Evolutionary conservation across 2,888 invertebrate species (phyloP).

Genomic region (Aphidius colemani): DNA sequence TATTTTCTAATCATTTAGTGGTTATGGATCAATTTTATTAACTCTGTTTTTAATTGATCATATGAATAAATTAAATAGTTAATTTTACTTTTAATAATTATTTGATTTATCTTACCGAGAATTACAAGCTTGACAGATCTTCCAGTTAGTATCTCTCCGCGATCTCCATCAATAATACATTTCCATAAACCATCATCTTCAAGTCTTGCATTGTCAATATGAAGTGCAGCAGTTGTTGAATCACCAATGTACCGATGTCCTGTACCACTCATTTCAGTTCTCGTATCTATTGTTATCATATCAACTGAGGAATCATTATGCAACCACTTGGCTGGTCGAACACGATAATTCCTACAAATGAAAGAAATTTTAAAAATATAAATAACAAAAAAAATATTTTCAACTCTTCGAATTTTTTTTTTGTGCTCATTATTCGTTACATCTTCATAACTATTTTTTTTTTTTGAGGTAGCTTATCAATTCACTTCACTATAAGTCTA

Average conservation of each 20-base stretch:
- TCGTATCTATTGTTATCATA: constrained; percentile 58
- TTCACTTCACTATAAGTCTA: too few relatives aligned
- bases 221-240: constrained; percentile 58
- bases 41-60: too few relatives aligned
- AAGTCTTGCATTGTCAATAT: constrained; percentile 65
- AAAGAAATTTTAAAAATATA: too few relatives aligned
- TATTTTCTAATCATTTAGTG: too few relatives aligned
- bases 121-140: constrained; percentile 70
- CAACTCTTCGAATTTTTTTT: too few relatives aligned
- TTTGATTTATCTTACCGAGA: constrained; percentile 63
- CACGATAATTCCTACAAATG: constrained; percentile 50
- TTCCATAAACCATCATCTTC: constrained; percentile 76
- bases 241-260: constrained; percentile 58
- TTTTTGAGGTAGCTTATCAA: too few relatives aligned
- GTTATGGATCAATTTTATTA: too few relatives aligned
- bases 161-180: constrained; percentile 70
- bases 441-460: too few relatives aligned
- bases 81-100: neutral
- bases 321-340: constrained; percentile 55
- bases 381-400: too few relatives aligned
- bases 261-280: constrained; percentile 58
- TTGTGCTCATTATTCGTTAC: too few relatives aligned
- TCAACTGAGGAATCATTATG: constrained; percentile 54
- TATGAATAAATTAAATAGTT: too few relatives aligned
- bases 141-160: constrained; percentile 69